These are phyloP conservation scores for Diarsia brunnea DNA, from an alignment of 2,888 invertebrate genomes.

Conservation along the genomic window DNA sequence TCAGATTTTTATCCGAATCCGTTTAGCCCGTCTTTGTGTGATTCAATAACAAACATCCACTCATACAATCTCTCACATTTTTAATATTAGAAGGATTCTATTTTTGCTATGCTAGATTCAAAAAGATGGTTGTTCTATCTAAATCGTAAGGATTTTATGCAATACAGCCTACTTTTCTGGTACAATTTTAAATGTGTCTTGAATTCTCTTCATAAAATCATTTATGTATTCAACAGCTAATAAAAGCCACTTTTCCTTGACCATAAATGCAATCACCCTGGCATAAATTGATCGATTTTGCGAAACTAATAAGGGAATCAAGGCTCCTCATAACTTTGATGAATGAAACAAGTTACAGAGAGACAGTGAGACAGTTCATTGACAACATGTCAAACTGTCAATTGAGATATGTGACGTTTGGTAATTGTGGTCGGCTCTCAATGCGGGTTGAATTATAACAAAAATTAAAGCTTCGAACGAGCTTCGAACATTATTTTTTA, in stretches of 20 bases:
- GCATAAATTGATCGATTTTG: slow-evolving; percentile 57
- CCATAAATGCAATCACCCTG: slow-evolving; percentile 18
- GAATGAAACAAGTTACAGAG: slow-evolving; percentile 54
- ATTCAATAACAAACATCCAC: not conserved
- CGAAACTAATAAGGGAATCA: slow-evolving; percentile 34
- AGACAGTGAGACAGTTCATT: slow-evolving; percentile 44
- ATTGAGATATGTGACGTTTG: slow-evolving; percentile 62
- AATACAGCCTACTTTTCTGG: not conserved
- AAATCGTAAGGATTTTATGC: not conserved
- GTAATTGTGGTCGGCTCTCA: slow-evolving; percentile 46
- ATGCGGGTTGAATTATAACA: slow-evolving; percentile 58
- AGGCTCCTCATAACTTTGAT: slow-evolving; percentile 43
- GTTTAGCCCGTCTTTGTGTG: not conserved
- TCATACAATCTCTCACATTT: not conserved
- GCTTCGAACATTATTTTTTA: not conserved
- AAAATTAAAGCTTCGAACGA: slow-evolving; percentile 14
- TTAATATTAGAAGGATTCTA: not conserved
- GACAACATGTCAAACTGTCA: slow-evolving; percentile 59
- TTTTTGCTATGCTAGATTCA: not conserved
- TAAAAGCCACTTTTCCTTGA: slow-evolving; percentile 14
- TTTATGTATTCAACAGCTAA: slow-evolving; percentile 9
- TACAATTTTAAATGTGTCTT: not conserved
- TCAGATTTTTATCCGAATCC: not conserved
- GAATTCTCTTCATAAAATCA: slow-evolving; percentile 14
- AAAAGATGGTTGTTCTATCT: not conserved